Conservation (phyloP, 2,888 invertebrate genomes). For the Aspidiotus destructor region DNA sequence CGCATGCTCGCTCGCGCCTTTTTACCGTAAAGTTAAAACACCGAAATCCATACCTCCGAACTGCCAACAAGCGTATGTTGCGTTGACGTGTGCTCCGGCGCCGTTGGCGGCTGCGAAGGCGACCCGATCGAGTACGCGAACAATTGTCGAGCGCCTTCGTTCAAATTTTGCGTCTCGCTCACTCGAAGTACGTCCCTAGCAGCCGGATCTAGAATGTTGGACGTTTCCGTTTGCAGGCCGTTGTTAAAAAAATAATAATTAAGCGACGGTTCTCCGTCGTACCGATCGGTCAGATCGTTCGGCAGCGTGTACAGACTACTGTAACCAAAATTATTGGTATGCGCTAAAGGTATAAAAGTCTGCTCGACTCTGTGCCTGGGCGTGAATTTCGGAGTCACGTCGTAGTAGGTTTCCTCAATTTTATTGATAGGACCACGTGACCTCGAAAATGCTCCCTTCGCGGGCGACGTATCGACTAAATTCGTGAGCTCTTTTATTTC, state of each 20-base stretch:
- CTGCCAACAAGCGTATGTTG: background rate
- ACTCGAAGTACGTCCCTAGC: conserved; percentile 5
- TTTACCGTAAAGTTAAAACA: background rate
- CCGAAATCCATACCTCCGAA: conserved; percentile 25
- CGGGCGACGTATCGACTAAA: background rate
- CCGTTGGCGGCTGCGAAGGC: background rate
- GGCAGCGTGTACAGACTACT: background rate
- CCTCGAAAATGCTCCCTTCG: too few relatives aligned
- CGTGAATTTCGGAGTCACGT: background rate
- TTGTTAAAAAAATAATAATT: background rate
- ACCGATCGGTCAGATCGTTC: background rate
- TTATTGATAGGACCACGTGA: background rate
- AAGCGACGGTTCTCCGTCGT: background rate
- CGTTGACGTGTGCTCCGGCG: background rate
- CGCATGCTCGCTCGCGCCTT: conserved; percentile 16
- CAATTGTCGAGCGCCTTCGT: background rate
- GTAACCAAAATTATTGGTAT: conserved; percentile 3
- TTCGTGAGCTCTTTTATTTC: conserved; percentile 14
- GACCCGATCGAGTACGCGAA: background rate
- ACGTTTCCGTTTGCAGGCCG: background rate
- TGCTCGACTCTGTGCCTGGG: background rate
- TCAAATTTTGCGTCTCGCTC: conserved; percentile 16
- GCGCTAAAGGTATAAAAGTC: background rate
- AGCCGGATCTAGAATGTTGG: background rate
- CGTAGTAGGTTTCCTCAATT: background rate